Conservation (phyloP, 2,797 vertebrate species). For the Chaenodraco wilsoni region DNA sequence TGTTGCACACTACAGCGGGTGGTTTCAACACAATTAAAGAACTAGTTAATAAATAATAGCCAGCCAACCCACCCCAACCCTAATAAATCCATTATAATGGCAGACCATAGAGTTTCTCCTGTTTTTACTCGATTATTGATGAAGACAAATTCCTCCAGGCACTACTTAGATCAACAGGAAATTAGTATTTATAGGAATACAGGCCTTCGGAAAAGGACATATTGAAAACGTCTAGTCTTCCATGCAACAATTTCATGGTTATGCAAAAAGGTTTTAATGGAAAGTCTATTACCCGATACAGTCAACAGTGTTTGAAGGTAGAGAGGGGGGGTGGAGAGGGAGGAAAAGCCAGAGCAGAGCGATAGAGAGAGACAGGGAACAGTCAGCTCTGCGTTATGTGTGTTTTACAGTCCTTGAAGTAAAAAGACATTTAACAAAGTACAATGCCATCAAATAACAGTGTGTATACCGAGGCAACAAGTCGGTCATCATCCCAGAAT, state of each 20-base stretch:
- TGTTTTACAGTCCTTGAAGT: not conserved
- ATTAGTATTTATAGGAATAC: constrained; percentile 78
- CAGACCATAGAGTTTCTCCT: constrained; percentile 64
- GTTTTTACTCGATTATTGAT: constrained; percentile 79
- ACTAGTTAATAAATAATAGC: constrained; percentile 77
- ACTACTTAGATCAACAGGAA: constrained; percentile 81
- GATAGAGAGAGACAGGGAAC: not conserved
- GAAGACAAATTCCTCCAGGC: constrained; percentile 75
- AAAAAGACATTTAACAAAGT: not conserved
- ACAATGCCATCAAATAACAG: not conserved
- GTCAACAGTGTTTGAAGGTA: constrained; percentile 38
- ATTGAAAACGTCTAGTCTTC: constrained; percentile 71
- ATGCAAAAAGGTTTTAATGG: constrained; percentile 58
- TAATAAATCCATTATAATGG: constrained; percentile 74
- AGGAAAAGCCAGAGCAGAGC: not conserved
- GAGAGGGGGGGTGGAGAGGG: too few species aligned
- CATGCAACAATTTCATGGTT: constrained; percentile 63
- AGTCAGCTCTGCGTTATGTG: not conserved
- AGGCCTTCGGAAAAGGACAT: constrained; percentile 75
- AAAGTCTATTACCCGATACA: constrained; percentile 64
- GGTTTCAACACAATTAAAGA: constrained; percentile 67
- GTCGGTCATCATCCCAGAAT: not conserved
- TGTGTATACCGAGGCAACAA: not conserved
- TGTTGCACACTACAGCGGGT: constrained; percentile 27
- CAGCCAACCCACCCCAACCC: constrained; percentile 21